Conservation (phyloP, 2,888 invertebrate genomes). For the Argynnis bischoffii region DNA sequence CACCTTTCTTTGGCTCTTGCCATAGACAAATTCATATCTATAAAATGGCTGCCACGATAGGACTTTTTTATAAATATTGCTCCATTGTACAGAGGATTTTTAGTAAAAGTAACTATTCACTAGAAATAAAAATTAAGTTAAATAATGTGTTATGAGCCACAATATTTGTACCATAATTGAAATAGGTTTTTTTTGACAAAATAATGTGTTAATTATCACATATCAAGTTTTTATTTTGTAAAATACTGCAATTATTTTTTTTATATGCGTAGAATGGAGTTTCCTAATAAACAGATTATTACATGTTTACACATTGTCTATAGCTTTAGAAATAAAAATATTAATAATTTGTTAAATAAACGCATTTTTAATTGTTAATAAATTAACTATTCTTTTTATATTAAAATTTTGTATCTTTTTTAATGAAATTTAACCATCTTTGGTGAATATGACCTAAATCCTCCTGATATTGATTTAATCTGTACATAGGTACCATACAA, state of each 20-base stretch:
- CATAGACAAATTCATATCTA: conserved; percentile 73
- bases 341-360: not conserved
- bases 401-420: not conserved
- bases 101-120: conserved; percentile 1
- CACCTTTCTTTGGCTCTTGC: conserved; percentile 77
- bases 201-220: not conserved
- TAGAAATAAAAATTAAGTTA: not conserved
- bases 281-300: not conserved
- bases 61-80: conserved; percentile 50
- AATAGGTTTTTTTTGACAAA: not conserved
- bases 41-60: conserved; percentile 78
- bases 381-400: too few species aligned
- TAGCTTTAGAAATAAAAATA: not conserved
- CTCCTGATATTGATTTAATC: not conserved
- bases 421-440: not conserved
- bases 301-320: not conserved
- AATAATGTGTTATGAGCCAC: not conserved
- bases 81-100: conserved; percentile 47
- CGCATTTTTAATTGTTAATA: not conserved
- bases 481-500: not conserved
- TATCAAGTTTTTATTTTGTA: not conserved
- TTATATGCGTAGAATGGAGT: conserved; percentile 9
- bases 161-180: not conserved
- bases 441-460: not conserved
- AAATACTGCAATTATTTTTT: not conserved